Evolutionary conservation across 1,140 invertebrate species (phyloP).

Genomic region (Brachionus calyciflorus): DNA sequence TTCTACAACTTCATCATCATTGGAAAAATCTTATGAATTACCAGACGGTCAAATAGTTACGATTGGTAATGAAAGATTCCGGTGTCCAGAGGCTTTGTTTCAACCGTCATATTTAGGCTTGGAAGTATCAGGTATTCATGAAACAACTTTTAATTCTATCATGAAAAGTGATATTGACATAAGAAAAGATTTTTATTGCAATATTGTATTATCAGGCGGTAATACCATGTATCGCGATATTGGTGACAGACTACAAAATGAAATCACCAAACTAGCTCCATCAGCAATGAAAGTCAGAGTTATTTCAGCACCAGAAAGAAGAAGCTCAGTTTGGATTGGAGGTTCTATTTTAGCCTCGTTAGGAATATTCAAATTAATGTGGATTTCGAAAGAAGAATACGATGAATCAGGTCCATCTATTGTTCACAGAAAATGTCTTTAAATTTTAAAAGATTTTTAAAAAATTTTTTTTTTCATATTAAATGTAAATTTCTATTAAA

Average conservation of each 20-base stretch:
- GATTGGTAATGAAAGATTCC: conserved; percentile 60
- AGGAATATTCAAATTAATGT: conserved; percentile 67
- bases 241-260: conserved; percentile 63
- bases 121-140: conserved; percentile 60
- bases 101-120: conserved; percentile 65
- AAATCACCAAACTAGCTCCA: conserved; percentile 64
- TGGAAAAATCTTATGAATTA: conserved; percentile 87
- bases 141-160: conserved; percentile 60
- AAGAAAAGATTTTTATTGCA: conserved; percentile 61
- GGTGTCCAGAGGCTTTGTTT: conserved; percentile 83
- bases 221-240: conserved; percentile 65
- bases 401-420: no score
- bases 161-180: conserved; percentile 63
- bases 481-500: no score
- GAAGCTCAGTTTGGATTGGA: conserved; percentile 61
- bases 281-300: conserved; percentile 61
- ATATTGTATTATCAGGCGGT: conserved; percentile 63
- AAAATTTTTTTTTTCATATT: no score
- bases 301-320: conserved; percentile 62
- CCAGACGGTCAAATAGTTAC: conserved; percentile 76
- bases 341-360: conserved; percentile 61
- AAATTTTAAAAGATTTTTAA: no score
- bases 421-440: no score
- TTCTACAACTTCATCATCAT: conserved; percentile 81
- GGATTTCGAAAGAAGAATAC: conserved; percentile 93